Evolutionary conservation across 2,797 vertebrate species (phyloP).

Genomic region (Acrossocheilus wenchowensis): DNA sequence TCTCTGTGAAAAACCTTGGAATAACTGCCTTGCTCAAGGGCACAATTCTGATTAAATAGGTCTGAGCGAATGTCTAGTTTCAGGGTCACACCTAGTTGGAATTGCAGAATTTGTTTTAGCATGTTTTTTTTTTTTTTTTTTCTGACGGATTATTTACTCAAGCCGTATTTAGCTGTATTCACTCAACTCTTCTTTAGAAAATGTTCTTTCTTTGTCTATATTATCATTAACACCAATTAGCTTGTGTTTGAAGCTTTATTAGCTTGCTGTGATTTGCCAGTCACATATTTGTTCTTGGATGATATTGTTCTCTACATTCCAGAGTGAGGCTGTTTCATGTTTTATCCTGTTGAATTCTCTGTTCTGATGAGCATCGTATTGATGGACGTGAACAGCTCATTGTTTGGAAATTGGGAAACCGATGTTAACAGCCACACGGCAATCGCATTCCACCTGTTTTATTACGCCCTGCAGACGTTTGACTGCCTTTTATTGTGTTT

Average conservation of each 20-base stretch:
- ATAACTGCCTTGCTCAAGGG: conserved; percentile 36
- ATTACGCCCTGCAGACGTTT: conserved; percentile 13
- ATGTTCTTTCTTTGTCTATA: not conserved
- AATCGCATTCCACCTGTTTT: conserved; percentile 23
- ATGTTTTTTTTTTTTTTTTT: not conserved
- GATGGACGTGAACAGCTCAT: not conserved
- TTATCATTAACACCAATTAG: not conserved
- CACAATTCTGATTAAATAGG: conserved; percentile 31
- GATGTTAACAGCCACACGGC: not conserved
- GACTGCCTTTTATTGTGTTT: not conserved
- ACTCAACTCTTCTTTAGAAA: not conserved
- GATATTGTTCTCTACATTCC: conserved; percentile 31
- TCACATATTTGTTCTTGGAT: conserved; percentile 9
- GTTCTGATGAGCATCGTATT: conserved; percentile 12
- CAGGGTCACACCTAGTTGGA: conserved; percentile 18
- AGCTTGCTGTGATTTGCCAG: not conserved
- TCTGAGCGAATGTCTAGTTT: conserved; percentile 17
- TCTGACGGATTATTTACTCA: not conserved
- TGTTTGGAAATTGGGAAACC: conserved; percentile 12
- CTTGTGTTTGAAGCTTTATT: not conserved
- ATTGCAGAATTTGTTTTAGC: not conserved
- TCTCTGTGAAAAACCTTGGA: conserved; percentile 29
- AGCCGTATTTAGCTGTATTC: not conserved
- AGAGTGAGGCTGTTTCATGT: conserved; percentile 26
- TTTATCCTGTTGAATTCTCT: conserved; percentile 26